Evolutionary conservation across 2,888 invertebrate species (phyloP).

Genomic region (Caradrina clavipalpis): DNA sequence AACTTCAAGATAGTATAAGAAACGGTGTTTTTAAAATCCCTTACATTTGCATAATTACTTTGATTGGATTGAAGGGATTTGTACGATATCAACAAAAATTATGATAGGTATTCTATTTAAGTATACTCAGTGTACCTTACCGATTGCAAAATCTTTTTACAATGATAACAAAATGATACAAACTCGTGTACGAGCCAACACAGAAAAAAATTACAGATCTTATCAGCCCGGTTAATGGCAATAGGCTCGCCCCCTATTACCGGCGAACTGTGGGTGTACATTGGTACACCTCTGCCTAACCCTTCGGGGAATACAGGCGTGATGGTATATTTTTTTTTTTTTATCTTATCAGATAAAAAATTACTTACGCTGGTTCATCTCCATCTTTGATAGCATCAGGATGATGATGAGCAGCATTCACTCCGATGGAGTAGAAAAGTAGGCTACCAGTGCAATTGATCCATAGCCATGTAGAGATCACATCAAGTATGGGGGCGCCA

Average conservation of each 20-base stretch:
- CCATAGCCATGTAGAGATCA: constrained; percentile 89
- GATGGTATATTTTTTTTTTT: no score
- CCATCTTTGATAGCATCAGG: constrained; percentile 95
- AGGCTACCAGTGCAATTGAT: constrained; percentile 91
- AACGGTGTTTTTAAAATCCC: no score
- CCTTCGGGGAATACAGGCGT: no score
- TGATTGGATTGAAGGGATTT: neutral
- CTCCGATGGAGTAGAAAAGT: constrained; percentile 91
- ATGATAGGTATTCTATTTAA: neutral
- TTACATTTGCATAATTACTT: neutral
- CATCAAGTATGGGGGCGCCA: constrained; percentile 73
- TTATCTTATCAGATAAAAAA: neutral
- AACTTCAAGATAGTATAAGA: no score
- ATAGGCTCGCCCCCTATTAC: no score
- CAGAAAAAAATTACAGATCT: neutral
- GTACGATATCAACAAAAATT: neutral
- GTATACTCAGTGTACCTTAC: neutral
- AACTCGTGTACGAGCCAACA: neutral
- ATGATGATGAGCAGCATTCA: constrained; percentile 95
- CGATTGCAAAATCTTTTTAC: neutral
- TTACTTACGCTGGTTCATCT: constrained; percentile 87
- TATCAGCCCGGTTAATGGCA: no score
- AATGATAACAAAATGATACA: neutral
- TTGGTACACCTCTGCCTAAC: no score
- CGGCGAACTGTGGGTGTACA: no score